phyloP scores from a whole-genome alignment of 2,888 invertebrate genomes.

The Formica aserva region DNA sequence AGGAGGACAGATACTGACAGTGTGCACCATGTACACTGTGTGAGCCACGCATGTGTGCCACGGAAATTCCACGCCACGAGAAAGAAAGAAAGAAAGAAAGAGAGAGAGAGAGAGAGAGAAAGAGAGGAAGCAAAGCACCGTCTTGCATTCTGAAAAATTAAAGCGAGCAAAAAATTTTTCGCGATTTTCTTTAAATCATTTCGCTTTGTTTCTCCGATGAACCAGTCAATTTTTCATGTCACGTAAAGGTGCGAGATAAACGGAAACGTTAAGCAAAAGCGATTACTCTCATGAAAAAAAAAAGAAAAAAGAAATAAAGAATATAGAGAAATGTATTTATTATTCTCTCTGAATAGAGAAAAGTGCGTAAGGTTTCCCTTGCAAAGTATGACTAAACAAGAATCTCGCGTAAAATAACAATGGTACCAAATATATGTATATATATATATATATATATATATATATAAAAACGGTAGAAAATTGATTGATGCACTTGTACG shows the following conservation, averaged over 20 bases:
- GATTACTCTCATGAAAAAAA: background rate
- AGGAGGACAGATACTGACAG: conserved; percentile 53
- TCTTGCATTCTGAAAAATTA: too few relatives aligned
- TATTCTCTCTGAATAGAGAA: too few relatives aligned
- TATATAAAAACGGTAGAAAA: background rate
- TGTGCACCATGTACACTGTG: conserved; percentile 50
- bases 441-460: too few relatives aligned
- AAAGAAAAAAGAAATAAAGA: background rate
- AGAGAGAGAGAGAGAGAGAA: background rate
- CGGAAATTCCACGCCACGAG: conserved; percentile 40
- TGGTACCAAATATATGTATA: background rate
- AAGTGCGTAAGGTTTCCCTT: background rate
- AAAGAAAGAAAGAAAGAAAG: conserved; percentile 12
- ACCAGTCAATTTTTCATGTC: background rate
- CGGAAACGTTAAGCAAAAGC: background rate
- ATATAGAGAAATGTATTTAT: background rate
- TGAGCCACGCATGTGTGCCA: conserved; percentile 58
- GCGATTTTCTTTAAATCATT: background rate
- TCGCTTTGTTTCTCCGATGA: background rate
- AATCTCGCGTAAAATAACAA: background rate
- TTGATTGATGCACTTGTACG: background rate
- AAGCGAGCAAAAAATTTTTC: background rate
- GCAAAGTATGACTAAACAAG: background rate
- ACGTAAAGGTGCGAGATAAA: background rate
- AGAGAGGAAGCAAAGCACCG: background rate